Conservation (phyloP, 1,140 invertebrate genomes). For the Drosophila ironensis region DNA sequence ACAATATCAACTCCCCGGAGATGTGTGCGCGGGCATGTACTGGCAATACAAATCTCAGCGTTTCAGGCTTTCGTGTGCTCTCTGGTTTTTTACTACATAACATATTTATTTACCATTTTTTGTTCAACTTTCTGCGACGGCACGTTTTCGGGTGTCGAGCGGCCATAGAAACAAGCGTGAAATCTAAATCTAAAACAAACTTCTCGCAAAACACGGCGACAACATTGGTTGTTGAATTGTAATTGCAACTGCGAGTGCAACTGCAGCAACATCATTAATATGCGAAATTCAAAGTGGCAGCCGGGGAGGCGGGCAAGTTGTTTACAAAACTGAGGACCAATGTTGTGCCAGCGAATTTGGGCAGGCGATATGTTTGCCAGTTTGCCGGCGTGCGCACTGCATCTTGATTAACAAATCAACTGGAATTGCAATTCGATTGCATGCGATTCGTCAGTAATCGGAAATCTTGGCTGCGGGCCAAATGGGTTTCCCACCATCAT, state of each 20-base stretch:
- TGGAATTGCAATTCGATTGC: conserved; percentile 48
- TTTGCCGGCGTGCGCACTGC: conserved; percentile 28
- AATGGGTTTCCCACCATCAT: conserved; percentile 14
- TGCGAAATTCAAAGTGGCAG: conserved; percentile 40
- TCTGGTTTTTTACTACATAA: neutral
- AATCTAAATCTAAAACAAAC: conserved; percentile 54
- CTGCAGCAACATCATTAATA: conserved; percentile 38
- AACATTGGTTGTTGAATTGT: conserved; percentile 21
- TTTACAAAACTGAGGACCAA: too few relatives aligned
- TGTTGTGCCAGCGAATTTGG: conserved; percentile 2
- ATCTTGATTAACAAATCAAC: conserved; percentile 67
- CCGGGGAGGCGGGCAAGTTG: conserved; percentile 44
- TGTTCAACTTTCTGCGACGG: neutral
- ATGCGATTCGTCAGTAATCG: conserved; percentile 27
- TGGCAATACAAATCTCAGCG: conserved; percentile 37
- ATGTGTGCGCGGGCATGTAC: too few relatives aligned
- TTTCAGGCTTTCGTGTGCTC: conserved; percentile 32
- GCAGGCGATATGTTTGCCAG: conserved; percentile 10
- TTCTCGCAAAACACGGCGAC: conserved; percentile 20
- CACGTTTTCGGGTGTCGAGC: conserved; percentile 41
- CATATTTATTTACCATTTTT: neutral
- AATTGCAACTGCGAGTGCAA: conserved; percentile 32
- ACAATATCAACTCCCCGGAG: neutral
- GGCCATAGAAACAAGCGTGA: conserved; percentile 57
- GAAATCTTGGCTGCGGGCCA: conserved; percentile 35